Conservation (phyloP, 2,888 invertebrate genomes). For the Dysmachus trigonus region DNA sequence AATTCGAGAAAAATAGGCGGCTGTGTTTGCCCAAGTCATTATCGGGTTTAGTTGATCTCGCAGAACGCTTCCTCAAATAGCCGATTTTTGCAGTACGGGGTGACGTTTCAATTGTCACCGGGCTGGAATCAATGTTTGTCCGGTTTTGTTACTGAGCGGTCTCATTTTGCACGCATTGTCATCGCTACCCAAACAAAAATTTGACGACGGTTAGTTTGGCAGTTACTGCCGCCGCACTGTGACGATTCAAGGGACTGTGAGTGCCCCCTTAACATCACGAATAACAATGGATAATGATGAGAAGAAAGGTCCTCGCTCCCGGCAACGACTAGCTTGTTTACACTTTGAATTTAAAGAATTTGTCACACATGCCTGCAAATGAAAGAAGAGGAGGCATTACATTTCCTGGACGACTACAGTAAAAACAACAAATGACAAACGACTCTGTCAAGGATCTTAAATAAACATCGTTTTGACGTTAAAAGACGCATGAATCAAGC, state of each 20-base stretch:
- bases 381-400: background rate
- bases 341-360: conserved; percentile 28
- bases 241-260: background rate
- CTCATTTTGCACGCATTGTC: conserved; percentile 33
- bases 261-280: background rate
- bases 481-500: background rate
- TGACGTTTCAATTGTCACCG: conserved; percentile 47
- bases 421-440: background rate
- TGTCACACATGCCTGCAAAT: conserved; percentile 15
- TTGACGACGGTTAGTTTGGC: background rate
- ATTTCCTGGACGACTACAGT: background rate
- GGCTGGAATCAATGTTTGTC: conserved; percentile 26
- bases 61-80: background rate
- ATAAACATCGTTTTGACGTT: background rate
- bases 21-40: conserved; percentile 60
- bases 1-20: conserved; percentile 51
- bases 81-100: conserved; percentile 47
- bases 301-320: background rate
- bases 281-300: background rate
- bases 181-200: conserved; percentile 29
- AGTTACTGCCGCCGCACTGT: background rate
- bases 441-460: background rate
- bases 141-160: conserved; percentile 17
- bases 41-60: conserved; percentile 49
- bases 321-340: conserved; percentile 10